phyloP scores from a whole-genome alignment of 2,113 vertebrate genomes.

The Zosterops pallidus region DNA sequence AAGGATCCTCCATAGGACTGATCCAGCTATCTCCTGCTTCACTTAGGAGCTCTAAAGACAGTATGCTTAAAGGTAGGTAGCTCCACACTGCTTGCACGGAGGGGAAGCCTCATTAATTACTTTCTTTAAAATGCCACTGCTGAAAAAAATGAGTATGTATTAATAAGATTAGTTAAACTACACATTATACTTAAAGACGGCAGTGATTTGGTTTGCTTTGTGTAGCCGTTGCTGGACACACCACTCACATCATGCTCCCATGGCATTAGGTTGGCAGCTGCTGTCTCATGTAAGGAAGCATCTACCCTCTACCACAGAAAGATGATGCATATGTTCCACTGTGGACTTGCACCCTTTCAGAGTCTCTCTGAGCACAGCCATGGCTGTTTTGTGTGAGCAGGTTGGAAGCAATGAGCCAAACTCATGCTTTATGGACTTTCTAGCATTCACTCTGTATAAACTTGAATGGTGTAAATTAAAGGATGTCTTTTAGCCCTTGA shows the following conservation, averaged over 20 bases:
- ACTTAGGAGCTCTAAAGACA: background rate
- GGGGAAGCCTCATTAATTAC: background rate
- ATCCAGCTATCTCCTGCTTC: background rate
- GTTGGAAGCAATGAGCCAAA: background rate
- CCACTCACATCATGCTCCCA: fast-evolving
- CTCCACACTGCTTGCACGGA: background rate
- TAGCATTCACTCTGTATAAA: background rate
- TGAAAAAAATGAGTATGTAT: background rate
- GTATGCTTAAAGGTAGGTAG: background rate
- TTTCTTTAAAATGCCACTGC: background rate
- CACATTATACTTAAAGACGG: fast-evolving
- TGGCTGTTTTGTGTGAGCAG: background rate
- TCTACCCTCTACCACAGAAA: background rate
- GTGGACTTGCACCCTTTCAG: background rate
- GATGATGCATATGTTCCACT: fast-evolving
- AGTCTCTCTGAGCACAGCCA: background rate
- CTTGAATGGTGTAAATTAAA: background rate
- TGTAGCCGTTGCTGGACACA: background rate
- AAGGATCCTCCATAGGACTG: background rate
- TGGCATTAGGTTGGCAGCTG: background rate
- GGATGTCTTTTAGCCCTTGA: background rate
- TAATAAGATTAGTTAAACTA: background rate
- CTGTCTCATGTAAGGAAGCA: background rate
- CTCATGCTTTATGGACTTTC: background rate
- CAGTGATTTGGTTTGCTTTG: background rate